phyloP scores from a whole-genome alignment of 64 coral and sea anemone species.

The Pocillopora damicornis region DNA sequence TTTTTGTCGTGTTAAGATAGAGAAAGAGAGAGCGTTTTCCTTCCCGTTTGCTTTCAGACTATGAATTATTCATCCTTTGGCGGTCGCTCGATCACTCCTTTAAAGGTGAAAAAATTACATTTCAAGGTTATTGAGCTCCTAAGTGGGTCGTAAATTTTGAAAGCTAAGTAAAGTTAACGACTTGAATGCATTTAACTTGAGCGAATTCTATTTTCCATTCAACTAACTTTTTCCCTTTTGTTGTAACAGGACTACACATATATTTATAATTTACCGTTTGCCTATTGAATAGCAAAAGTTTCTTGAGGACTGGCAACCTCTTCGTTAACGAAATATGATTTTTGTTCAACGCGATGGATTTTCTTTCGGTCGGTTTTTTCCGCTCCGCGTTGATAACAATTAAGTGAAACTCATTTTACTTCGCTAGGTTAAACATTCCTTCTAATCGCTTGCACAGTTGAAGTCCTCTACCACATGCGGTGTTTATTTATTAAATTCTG shows the following conservation, averaged over 20 bases:
- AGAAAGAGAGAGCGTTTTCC: neutral
- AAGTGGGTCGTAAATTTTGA: neutral
- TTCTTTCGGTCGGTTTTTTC: neutral
- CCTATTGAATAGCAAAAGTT: neutral
- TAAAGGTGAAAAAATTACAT: neutral
- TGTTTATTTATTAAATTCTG: constrained; percentile 55
- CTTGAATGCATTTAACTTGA: neutral
- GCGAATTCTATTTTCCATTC: neutral
- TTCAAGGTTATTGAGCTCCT: constrained; percentile 25
- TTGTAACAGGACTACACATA: neutral
- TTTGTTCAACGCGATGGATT: neutral
- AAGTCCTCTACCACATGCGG: constrained; percentile 21
- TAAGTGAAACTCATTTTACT: neutral
- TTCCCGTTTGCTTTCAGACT: neutral
- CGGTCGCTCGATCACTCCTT: neutral
- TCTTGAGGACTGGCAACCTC: neutral
- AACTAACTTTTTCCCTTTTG: neutral
- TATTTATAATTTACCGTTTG: neutral
- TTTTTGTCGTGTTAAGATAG: constrained; percentile 17
- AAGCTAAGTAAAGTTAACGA: neutral
- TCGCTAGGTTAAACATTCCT: neutral
- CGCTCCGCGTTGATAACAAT: neutral
- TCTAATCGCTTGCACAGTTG: neutral
- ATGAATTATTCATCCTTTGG: constrained; percentile 32
- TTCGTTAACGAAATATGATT: neutral